Evolutionary conservation across 2,113 vertebrate genomes (phyloP).

Genomic region (Syrrhaptes paradoxus): DNA sequence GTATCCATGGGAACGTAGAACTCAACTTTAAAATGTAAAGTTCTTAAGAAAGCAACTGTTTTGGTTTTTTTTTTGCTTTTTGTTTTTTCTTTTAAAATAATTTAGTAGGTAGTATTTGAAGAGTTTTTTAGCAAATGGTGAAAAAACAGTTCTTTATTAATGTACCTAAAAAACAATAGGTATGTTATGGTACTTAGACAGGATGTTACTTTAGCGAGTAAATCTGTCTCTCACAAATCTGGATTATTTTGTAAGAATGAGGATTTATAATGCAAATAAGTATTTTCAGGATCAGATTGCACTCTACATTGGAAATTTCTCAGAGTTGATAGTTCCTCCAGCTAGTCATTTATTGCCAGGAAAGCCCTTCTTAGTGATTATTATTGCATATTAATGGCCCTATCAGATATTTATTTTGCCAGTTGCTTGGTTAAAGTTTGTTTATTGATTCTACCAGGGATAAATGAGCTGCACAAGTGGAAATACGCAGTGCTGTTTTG

Average conservation of each 20-base stretch:
- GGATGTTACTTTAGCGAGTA: background rate
- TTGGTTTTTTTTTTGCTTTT: background rate
- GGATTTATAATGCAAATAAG: background rate
- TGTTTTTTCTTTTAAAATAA: background rate
- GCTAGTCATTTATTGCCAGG: background rate
- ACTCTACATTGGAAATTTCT: background rate
- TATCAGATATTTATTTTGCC: constrained; percentile 12
- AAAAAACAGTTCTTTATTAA: background rate
- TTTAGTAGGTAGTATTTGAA: background rate
- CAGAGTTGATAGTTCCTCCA: background rate
- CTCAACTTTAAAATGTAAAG: background rate
- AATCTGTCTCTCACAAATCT: background rate
- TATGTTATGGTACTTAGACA: background rate
- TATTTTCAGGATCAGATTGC: constrained; percentile 1
- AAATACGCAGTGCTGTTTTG: background rate
- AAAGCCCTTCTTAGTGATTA: constrained; percentile 6
- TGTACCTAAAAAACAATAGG: background rate
- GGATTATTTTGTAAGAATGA: background rate
- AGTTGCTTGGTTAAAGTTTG: background rate
- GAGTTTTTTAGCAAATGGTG: background rate
- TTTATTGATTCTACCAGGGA: background rate
- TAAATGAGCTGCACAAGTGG: background rate
- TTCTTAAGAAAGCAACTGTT: background rate
- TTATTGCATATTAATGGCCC: constrained; percentile 6
- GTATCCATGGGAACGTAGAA: constrained; percentile 7